Percentiles rank a stretch among this genome's conserved stretches.
Conservation (phyloP, 2,888 invertebrate genomes). For the Ophioninae sp. region DNA sequence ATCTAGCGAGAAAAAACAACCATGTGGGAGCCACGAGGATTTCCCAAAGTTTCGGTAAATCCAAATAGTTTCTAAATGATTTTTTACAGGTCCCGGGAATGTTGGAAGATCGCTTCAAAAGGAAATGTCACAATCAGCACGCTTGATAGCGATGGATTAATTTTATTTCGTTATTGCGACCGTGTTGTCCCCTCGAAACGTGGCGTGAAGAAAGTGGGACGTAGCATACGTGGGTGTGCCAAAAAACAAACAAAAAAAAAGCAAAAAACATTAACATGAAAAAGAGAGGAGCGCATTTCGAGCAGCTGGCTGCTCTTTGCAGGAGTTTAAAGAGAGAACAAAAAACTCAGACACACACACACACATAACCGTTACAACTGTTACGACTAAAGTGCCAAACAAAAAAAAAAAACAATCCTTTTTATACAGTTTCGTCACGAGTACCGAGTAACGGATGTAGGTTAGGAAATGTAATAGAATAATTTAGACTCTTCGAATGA, state of each 20-base stretch:
- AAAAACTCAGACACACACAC: conserved; percentile 14
- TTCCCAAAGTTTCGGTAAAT: conserved; percentile 44
- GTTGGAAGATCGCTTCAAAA: conserved; percentile 84
- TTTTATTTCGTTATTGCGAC: conserved; percentile 57
- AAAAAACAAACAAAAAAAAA: conserved; percentile 2
- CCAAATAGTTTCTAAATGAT: conserved; percentile 57
- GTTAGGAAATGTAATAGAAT: conserved; percentile 29
- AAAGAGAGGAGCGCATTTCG: conserved; percentile 51
- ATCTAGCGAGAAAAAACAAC: conserved; percentile 10
- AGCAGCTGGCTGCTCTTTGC: conserved; percentile 72
- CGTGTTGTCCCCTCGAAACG: conserved; percentile 44
- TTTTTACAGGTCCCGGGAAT: conserved; percentile 84
- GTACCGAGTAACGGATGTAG: conserved; percentile 27
- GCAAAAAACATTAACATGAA: background rate
- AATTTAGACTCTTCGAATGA: conserved; percentile 27
- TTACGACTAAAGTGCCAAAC: conserved; percentile 63
- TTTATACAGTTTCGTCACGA: conserved; percentile 43
- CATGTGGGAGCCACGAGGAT: background rate
- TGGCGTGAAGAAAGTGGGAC: conserved; percentile 31
- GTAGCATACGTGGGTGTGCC: conserved; percentile 19
- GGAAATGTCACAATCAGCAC: conserved; percentile 77
- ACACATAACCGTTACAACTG: conserved; percentile 25
- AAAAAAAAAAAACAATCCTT: conserved; percentile 40
- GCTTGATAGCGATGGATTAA: conserved; percentile 76
- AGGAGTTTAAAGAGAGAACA: conserved; percentile 55